These are phyloP conservation scores for Pseudorasbora parva DNA, from an alignment of 2,113 vertebrate species.

Conservation along the genomic window DNA sequence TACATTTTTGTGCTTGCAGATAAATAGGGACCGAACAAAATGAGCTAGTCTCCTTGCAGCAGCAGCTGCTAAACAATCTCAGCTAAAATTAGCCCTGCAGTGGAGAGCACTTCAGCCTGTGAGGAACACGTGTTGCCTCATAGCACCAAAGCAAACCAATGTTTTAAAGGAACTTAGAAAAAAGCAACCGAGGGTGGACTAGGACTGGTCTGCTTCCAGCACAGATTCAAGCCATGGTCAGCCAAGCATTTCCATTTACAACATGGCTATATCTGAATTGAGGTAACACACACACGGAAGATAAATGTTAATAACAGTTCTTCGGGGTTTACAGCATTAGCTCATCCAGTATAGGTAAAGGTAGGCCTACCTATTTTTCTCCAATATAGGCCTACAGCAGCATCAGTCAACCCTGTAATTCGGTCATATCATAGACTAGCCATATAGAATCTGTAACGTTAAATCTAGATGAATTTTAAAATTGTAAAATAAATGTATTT, in stretches of 20 bases:
- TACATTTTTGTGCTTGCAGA: conserved; percentile 3
- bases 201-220: not conserved
- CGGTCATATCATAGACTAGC: not conserved
- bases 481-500: not conserved
- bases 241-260: not conserved
- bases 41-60: conserved; percentile 17
- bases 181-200: not conserved
- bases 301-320: not conserved
- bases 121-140: not conserved
- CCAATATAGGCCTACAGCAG: too few species aligned
- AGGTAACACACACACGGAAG: not conserved
- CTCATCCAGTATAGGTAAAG: not conserved
- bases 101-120: not conserved
- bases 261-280: not conserved
- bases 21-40: conserved; percentile 3
- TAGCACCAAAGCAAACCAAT: not conserved
- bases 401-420: not conserved
- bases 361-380: not conserved
- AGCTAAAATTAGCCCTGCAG: conserved; percentile 50
- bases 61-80: conserved; percentile 51
- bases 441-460: not conserved
- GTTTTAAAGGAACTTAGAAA: not conserved
- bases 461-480: not conserved
- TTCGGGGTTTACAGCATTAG: not conserved
- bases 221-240: not conserved